phyloP scores from a whole-genome alignment of 2,888 invertebrate genomes.

The Cerastis leucographa region DNA sequence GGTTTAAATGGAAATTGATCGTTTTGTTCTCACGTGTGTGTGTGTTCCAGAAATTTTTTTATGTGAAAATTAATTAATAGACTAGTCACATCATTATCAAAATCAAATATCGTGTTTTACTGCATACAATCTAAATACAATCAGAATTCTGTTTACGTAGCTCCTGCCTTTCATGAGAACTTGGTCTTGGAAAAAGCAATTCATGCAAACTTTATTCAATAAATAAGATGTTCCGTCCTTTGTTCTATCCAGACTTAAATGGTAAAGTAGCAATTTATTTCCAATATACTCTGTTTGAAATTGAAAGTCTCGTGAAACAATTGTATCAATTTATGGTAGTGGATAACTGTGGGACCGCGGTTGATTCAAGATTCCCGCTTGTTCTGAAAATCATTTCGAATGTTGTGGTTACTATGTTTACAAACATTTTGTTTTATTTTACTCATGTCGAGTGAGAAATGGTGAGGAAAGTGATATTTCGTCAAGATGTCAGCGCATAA shows the following conservation, averaged over 20 bases:
- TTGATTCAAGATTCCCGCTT: conserved; percentile 80
- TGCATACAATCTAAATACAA: neutral
- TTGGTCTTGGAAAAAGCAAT: conserved; percentile 51
- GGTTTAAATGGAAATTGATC: conserved; percentile 21
- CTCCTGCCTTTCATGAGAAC: conserved; percentile 41
- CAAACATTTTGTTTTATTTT: conserved; percentile 46
- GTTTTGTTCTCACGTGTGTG: conserved; percentile 20
- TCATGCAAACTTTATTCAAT: conserved; percentile 58
- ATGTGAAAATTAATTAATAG: neutral
- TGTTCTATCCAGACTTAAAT: conserved; percentile 59
- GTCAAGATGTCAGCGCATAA: neutral
- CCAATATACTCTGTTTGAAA: conserved; percentile 68
- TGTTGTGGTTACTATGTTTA: conserved; percentile 76
- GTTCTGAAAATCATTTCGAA: conserved; percentile 67
- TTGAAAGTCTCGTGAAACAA: conserved; percentile 70
- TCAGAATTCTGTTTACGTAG: conserved; percentile 18
- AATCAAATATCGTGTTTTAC: conserved; percentile 13
- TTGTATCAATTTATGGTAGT: conserved; percentile 75
- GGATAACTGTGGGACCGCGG: conserved; percentile 85
- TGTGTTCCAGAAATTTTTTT: neutral
- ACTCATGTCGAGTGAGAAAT: neutral
- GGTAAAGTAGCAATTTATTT: conserved; percentile 66
- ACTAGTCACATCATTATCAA: conserved; percentile 13
- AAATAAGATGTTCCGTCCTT: conserved; percentile 62
- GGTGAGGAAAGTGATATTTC: neutral